Evolutionary conservation across 2,888 invertebrate species (phyloP).

Genomic region (Pristionchus arcanus): DNA sequence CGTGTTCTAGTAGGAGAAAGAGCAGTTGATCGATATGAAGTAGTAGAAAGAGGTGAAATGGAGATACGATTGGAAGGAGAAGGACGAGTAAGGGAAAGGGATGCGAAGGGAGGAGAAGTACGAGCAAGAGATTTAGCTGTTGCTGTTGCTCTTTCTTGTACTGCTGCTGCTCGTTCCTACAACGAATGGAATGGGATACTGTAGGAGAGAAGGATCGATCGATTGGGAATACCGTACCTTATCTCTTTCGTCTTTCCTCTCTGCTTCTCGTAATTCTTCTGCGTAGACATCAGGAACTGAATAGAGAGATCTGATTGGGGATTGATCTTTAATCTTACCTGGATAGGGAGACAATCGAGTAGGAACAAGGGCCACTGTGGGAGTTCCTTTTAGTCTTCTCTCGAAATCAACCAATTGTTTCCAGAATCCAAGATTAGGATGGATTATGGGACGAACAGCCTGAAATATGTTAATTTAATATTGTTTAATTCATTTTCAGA

Average conservation of each 20-base stretch:
- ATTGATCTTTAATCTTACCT: background rate
- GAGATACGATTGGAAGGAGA: constrained; percentile 8
- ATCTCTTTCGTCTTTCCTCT: constrained; percentile 43
- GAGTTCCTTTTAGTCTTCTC: constrained; percentile 71
- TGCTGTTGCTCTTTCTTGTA: background rate
- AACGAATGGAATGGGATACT: background rate
- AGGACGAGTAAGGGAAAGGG: background rate
- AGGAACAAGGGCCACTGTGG: constrained; percentile 38
- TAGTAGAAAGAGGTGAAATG: constrained; percentile 1
- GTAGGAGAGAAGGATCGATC: background rate
- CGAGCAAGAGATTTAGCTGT: background rate
- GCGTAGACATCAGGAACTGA: constrained; percentile 51
- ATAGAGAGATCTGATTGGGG: background rate
- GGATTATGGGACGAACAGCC: constrained; percentile 87
- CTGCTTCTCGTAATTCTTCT: constrained; percentile 29
- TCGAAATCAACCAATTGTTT: constrained; percentile 91
- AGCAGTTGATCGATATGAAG: constrained; percentile 39
- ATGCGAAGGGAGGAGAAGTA: constrained; percentile 2
- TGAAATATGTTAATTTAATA: constrained; percentile 80
- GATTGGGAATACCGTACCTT: constrained; percentile 15
- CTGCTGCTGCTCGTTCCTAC: background rate
- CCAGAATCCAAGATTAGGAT: constrained; percentile 93
- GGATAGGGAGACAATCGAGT: constrained; percentile 19
- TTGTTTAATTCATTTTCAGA: no score
- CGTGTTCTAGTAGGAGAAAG: background rate